phyloP scores from a whole-genome alignment of 1,140 invertebrate genomes.

The Drosophila lacteicornis region DNA sequence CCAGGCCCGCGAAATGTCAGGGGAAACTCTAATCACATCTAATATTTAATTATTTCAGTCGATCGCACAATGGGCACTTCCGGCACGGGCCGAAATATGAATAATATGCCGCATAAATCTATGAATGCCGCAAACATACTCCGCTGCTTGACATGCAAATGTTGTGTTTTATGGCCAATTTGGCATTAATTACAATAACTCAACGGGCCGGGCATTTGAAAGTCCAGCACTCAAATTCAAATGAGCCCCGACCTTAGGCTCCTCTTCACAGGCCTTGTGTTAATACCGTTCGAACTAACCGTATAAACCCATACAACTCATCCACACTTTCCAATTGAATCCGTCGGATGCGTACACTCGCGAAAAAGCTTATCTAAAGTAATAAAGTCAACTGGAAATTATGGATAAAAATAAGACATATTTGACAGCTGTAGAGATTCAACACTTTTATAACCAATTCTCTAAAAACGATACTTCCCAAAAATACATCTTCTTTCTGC shows the following conservation, averaged over 20 bases:
- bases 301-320: slow-evolving; percentile 13
- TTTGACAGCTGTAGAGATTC: no score
- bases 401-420: no score
- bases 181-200: slow-evolving; percentile 81
- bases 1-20: slow-evolving; percentile 22
- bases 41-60: slow-evolving; percentile 82
- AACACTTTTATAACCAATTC: no score
- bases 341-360: slow-evolving; percentile 1
- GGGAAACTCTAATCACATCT: slow-evolving; percentile 70
- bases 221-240: slow-evolving; percentile 56
- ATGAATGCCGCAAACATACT: slow-evolving; percentile 38
- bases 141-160: slow-evolving; percentile 79
- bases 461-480: no score
- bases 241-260: slow-evolving; percentile 37
- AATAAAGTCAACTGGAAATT: no score
- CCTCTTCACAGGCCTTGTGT: slow-evolving; percentile 49
- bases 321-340: slow-evolving; percentile 23
- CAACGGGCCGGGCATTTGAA: slow-evolving; percentile 54
- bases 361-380: not conserved
- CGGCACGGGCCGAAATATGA: slow-evolving; percentile 53
- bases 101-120: slow-evolving; percentile 60
- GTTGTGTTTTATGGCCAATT: slow-evolving; percentile 84
- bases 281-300: slow-evolving; percentile 17
- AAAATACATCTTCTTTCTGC: no score
- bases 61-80: slow-evolving; percentile 72